Conservation (phyloP, 2,888 invertebrate species). For the Plagodis pulveraria region DNA sequence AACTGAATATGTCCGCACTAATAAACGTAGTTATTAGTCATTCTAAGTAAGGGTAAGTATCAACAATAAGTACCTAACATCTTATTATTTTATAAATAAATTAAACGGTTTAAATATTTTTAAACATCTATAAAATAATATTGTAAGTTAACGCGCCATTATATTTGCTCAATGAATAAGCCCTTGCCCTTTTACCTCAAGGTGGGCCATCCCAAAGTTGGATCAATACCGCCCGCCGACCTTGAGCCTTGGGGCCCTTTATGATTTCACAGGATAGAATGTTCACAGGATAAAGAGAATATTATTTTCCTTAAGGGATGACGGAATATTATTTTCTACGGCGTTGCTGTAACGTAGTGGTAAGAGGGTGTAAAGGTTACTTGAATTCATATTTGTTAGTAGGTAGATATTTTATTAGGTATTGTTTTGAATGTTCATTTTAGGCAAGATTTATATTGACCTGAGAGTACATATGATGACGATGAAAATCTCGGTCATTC, state of each 20-base stretch:
- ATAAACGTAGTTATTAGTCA: too few relatives aligned
- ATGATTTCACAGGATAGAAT: slow-evolving; percentile 18
- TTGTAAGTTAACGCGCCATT: background rate
- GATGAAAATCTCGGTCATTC: too few relatives aligned
- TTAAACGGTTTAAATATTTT: too few relatives aligned
- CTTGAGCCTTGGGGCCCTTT: slow-evolving; percentile 34
- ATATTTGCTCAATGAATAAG: slow-evolving; percentile 8
- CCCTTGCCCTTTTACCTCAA: slow-evolving; percentile 3
- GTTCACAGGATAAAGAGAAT: background rate
- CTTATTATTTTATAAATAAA: too few relatives aligned
- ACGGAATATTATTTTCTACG: slow-evolving; percentile 10
- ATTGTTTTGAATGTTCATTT: too few relatives aligned
- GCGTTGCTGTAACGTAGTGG: slow-evolving; percentile 2
- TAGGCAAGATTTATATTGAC: too few relatives aligned
- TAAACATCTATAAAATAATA: too few relatives aligned
- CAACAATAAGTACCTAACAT: too few relatives aligned
- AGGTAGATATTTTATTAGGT: too few relatives aligned
- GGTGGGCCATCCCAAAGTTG: slow-evolving; percentile 9
- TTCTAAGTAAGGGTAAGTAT: too few relatives aligned
- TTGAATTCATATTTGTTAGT: background rate
- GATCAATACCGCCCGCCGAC: slow-evolving; percentile 45
- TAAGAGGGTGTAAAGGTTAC: slow-evolving; percentile 2
- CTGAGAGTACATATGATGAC: too few relatives aligned
- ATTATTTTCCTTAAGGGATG: slow-evolving; percentile 13
- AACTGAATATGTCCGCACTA: too few relatives aligned